Percentiles rank a stretch among this genome's conserved stretches.
Evolutionary conservation across 2,113 vertebrate genomes (phyloP).

Genomic region (Campylomormyrus tamandua): DNA sequence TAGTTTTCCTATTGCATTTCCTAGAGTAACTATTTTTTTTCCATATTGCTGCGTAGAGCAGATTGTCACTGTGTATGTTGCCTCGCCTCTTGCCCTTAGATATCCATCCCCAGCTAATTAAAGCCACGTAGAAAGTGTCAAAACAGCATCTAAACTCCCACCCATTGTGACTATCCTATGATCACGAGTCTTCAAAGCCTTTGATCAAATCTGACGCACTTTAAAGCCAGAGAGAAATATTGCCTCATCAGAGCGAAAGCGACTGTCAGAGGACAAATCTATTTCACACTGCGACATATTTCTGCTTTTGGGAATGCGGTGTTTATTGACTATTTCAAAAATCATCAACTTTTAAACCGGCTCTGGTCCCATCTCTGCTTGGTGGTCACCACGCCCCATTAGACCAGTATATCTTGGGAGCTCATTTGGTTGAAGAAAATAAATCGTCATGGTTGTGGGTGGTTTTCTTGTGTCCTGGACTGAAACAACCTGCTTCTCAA

Average conservation of each 20-base stretch:
- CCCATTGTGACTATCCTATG: neutral
- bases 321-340: constrained; percentile 35
- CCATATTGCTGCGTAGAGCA: neutral
- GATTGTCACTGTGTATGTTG: neutral
- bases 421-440: constrained; percentile 18
- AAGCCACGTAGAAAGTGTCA: neutral
- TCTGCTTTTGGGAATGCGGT: constrained; percentile 18
- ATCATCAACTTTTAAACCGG: constrained; percentile 29
- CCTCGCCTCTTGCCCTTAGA: neutral
- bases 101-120: neutral
- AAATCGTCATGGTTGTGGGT: neutral
- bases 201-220: neutral
- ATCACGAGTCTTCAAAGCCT: neutral
- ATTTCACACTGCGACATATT: constrained; percentile 16
- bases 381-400: constrained; percentile 11
- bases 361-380: constrained; percentile 20
- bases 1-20: neutral
- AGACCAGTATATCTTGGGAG: neutral
- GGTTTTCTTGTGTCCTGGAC: neutral
- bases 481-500: neutral
- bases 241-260: constrained; percentile 1
- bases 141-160: neutral
- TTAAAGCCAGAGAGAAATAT: neutral
- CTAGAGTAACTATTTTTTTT: neutral
- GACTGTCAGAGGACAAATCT: constrained; percentile 14